Conservation (phyloP, 2,888 invertebrate genomes). For the Anoplius nigerrimus region DNA sequence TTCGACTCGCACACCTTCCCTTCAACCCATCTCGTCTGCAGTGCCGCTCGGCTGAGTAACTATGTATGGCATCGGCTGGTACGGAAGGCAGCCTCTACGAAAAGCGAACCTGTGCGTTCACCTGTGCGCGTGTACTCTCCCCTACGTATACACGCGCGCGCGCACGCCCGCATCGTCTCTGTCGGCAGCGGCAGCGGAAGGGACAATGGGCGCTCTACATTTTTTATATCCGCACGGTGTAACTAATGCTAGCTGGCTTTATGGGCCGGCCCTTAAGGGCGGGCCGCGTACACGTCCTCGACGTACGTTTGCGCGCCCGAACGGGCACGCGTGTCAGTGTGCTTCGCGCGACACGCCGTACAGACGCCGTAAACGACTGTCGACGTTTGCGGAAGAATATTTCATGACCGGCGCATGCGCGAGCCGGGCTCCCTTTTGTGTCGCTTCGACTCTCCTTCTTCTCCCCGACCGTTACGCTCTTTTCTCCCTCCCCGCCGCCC, state of each 20-base stretch:
- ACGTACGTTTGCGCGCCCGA: not conserved
- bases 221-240: constrained; percentile 61
- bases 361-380: constrained; percentile 56
- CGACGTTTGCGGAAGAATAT: constrained; percentile 64
- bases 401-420: constrained; percentile 53
- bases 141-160: no score
- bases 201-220: constrained; percentile 53
- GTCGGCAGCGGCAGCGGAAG: not conserved
- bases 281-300: not conserved
- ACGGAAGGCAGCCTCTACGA: no score
- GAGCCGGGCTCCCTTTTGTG: no score
- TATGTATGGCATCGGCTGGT: constrained; percentile 35
- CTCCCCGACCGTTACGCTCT: no score
- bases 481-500: no score
- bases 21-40: constrained; percentile 2
- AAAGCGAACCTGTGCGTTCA: not conserved
- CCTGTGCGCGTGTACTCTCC: no score
- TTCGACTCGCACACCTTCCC: no score
- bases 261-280: constrained; percentile 32
- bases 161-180: no score
- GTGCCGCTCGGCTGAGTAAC: constrained; percentile 21
- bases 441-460: no score
- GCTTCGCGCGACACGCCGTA: constrained; percentile 36
- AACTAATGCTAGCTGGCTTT: constrained; percentile 62
- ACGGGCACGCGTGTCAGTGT: constrained; percentile 11